Base-by-base conservation (phyloP, 2,888 invertebrate genomes). In the Harpalus rubripes region DNA sequence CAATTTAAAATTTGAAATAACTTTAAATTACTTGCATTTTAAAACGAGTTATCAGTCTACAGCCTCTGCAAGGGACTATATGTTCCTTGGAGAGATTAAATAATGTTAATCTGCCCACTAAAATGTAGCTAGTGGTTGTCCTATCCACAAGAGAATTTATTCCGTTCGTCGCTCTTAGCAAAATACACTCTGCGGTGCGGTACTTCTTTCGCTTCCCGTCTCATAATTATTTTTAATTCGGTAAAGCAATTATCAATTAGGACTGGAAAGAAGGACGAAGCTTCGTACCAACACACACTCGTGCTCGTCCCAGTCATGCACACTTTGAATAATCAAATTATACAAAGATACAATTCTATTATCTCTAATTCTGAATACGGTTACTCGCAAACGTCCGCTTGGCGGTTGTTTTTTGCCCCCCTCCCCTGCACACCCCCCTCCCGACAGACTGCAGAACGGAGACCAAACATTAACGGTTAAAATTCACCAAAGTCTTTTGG, bases 191-290 rank as follows among this genome's bases (percentile, higher is more conserved):
- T 44, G 72, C 82, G 39, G 58, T 44, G 72, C 82, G 39, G 61
- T 68, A 82, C 65, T 82, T 82, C 72, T 59, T 83, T 74, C 83
- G 56, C 7, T 63, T 81, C 81, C 41, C 63, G 81, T 83, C 68
- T 84, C 84, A 84, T 84, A 84, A 84, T 84, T 84, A 84, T 84
- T 84, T 84, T 84, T 84, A 84, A 84, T 84, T 84, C 76, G 65
- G 74, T 84, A 84, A 84, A 84, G 32, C 78, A 84, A 84, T 84
- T 84, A 84, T 78, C 84, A 84, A 84, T 84, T 84, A 84, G 76
- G 80, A 80, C 76, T 41, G 84, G 61, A 84, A 84, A 78, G 84
- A 76, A 84, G 76, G 84, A 83, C 74, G 63, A 61, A 74, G 39
- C 72, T 82, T 32, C 12, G 58, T 44, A 76, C 84, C 39, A 61